A percentile compares a stretch with the other conserved stretches of the same genome.
Conservation (phyloP, 2,888 invertebrate genomes). For the Eudasyphora cyanicolor region DNA sequence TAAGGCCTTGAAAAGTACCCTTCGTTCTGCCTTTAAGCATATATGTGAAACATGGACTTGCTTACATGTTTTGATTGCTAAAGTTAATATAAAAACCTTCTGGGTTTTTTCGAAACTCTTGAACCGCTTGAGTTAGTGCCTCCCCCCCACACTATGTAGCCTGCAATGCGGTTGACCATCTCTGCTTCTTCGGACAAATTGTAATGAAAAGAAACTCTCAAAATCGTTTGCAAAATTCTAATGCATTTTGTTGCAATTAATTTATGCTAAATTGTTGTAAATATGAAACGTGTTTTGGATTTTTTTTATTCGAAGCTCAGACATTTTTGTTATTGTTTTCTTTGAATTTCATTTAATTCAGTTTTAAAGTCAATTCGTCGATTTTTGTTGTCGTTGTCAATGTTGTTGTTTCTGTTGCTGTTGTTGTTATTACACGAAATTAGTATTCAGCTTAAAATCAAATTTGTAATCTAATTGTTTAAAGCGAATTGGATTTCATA, state of each 20-base stretch:
- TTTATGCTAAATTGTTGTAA: slow-evolving; percentile 68
- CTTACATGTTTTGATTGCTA: too few relatives aligned
- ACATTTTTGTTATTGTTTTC: slow-evolving; percentile 43
- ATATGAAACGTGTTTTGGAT: slow-evolving; percentile 58
- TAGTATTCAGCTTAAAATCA: slow-evolving; percentile 53
- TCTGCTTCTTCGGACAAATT: background rate
- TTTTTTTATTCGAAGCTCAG: slow-evolving; percentile 29
- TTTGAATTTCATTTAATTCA: slow-evolving; percentile 53
- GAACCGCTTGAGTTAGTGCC: too few relatives aligned
- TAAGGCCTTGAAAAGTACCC: background rate
- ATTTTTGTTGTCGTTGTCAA: too few relatives aligned
- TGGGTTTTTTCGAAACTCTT: too few relatives aligned
- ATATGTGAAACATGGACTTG: background rate
- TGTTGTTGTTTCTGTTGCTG: too few relatives aligned
- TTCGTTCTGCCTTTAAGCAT: background rate
- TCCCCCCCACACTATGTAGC: too few relatives aligned
- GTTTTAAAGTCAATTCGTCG: slow-evolving; percentile 46
- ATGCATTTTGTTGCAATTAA: slow-evolving; percentile 66
- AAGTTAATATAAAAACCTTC: background rate
- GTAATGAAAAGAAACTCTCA: slow-evolving; percentile 7
- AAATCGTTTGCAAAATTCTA: slow-evolving; percentile 29
- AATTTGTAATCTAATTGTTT: slow-evolving; percentile 64
- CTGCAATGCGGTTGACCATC: background rate
- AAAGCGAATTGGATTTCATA: slow-evolving; percentile 51
- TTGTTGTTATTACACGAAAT: slow-evolving; percentile 35